Conservation (phyloP, 2,113 vertebrate genomes). For the Bombycilla garrulus region DNA sequence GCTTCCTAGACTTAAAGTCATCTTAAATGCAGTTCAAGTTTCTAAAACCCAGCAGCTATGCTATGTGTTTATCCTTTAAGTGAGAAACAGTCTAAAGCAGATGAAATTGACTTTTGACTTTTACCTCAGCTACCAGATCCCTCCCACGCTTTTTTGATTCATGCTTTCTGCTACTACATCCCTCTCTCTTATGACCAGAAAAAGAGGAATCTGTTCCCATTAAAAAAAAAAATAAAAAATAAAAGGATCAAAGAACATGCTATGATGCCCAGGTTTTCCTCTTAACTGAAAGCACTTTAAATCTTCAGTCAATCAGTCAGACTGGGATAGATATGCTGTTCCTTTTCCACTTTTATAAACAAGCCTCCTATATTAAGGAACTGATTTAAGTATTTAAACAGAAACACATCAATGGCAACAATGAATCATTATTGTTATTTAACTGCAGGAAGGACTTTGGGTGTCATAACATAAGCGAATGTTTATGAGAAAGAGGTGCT, state of each 20-base stretch:
- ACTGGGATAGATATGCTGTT: not conserved
- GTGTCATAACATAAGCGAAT: not conserved
- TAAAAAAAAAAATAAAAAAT: not conserved
- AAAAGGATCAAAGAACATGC: not conserved
- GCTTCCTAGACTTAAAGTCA: not conserved
- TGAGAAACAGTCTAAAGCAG: not conserved
- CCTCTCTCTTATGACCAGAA: not conserved
- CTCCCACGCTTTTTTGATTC: not conserved
- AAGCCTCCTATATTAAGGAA: not conserved
- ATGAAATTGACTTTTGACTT: not conserved
- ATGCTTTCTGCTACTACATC: not conserved
- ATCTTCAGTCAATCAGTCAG: not conserved
- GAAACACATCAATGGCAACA: not conserved
- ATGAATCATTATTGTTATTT: not conserved
- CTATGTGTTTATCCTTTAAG: not conserved
- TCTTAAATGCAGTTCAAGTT: not conserved
- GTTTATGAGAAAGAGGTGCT: not conserved
- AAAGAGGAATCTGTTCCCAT: not conserved
- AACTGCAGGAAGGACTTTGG: not conserved
- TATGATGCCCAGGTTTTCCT: not conserved
- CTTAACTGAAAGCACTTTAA: not conserved
- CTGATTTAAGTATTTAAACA: not conserved
- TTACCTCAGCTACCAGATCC: not conserved
- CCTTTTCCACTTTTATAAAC: not conserved
- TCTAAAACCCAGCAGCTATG: not conserved